Evolutionary conservation across 2,797 vertebrate species (phyloP).

Genomic region (Coranthus polyacanthus): DNA sequence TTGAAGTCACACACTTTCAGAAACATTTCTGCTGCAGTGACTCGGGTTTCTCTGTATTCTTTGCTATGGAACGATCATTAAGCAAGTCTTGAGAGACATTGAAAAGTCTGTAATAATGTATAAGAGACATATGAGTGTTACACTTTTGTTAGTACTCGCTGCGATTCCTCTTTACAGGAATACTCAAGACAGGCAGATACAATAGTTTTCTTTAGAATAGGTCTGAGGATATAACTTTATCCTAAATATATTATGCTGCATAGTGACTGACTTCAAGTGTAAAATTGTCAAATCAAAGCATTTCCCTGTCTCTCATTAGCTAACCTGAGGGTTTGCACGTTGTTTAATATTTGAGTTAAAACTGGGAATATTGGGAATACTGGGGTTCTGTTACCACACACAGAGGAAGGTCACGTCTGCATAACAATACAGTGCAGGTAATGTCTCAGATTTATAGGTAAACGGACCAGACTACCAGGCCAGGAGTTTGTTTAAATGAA

Average conservation of each 20-base stretch:
- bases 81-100: too few species aligned
- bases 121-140: neutral
- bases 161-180: neutral
- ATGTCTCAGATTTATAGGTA: neutral
- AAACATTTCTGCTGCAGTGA: neutral
- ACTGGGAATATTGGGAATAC: neutral
- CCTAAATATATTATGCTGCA: too few species aligned
- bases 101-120: neutral
- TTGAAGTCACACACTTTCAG: neutral
- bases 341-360: neutral
- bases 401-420: constrained; percentile 2
- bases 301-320: neutral
- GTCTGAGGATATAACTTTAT: too few species aligned
- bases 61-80: too few species aligned
- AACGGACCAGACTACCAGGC: constrained; percentile 32
- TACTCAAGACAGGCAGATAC: neutral
- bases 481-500: constrained; percentile 66
- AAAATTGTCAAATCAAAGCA: too few species aligned
- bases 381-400: neutral
- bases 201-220: neutral
- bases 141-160: neutral
- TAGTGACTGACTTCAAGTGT: too few species aligned
- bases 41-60: neutral
- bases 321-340: neutral
- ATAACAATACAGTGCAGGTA: constrained; percentile 8